Conservation (phyloP, 1,140 invertebrate species). For the Babylonia areolata region DNA sequence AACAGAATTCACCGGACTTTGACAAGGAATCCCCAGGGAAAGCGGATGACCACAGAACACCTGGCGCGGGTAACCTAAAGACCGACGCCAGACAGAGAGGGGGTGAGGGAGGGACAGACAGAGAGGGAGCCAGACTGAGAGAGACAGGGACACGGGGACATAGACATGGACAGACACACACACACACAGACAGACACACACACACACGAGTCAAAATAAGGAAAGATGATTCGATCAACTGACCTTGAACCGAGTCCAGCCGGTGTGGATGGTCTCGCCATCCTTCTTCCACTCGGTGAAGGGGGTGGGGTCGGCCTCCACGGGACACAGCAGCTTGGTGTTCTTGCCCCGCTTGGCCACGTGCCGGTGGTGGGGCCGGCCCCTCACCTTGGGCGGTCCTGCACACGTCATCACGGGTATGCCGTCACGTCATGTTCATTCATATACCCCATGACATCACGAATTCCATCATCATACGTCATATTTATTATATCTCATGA, state of each 20-base stretch:
- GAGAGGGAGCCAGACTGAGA: neutral
- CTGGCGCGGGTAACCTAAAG: no score
- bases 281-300: slow-evolving; percentile 75
- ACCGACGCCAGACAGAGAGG: no score
- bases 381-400: slow-evolving; percentile 63
- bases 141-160: neutral
- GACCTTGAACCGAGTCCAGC: slow-evolving; percentile 75
- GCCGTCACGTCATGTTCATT: no score
- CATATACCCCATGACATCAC: no score
- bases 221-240: neutral
- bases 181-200: no score
- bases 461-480: no score
- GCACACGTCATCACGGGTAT: slow-evolving; percentile 26
- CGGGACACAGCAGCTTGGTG: slow-evolving; percentile 69
- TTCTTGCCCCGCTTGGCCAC: slow-evolving; percentile 64
- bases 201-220: no score
- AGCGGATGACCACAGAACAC: no score
- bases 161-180: neutral
- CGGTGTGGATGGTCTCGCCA: slow-evolving; percentile 77
- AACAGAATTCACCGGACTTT: no score
- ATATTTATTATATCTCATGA: no score
- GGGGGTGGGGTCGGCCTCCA: slow-evolving; percentile 64
- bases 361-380: slow-evolving; percentile 48
- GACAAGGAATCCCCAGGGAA: no score
- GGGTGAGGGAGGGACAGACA: neutral